Percentiles rank a stretch among this genome's conserved stretches.
These are phyloP conservation scores for Enoplosus armatus DNA, from an alignment of 2,797 vertebrate species.

Conservation along the genomic window DNA sequence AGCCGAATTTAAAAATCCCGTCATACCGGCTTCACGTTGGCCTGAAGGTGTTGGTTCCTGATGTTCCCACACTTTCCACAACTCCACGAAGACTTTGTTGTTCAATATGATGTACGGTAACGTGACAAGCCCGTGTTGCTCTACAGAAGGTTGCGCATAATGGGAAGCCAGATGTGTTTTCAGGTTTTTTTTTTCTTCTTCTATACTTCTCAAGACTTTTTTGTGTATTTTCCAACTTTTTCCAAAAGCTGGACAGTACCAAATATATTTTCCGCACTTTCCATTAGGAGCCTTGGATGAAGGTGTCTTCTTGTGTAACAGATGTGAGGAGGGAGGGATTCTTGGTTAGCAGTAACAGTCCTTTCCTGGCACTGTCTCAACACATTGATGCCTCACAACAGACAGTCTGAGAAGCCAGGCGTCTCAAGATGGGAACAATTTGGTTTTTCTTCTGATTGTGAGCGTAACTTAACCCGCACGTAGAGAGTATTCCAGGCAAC, in stretches of 20 bases:
- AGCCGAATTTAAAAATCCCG: conserved; percentile 13
- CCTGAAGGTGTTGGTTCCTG: conserved; percentile 7
- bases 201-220: not conserved
- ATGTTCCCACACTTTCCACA: conserved; percentile 12
- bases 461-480: conserved; percentile 33
- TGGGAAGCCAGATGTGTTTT: conserved; percentile 17
- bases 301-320: conserved; percentile 41
- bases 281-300: conserved; percentile 27
- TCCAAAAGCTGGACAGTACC: not conserved
- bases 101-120: conserved; percentile 3
- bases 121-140: conserved; percentile 5
- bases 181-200: not conserved
- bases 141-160: not conserved
- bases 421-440: conserved; percentile 48
- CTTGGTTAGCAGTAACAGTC: conserved; percentile 75
- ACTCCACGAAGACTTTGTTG: not conserved
- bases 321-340: conserved; percentile 79
- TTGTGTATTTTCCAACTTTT: conserved; percentile 7
- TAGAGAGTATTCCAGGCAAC: conserved; percentile 24
- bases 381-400: conserved; percentile 69
- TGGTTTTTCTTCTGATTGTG: conserved; percentile 53
- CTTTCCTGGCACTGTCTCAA: conserved; percentile 74
- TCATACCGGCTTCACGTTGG: conserved; percentile 4
- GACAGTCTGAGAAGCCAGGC: conserved; percentile 60
- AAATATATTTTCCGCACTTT: conserved; percentile 26